A percentile compares a stretch with the other conserved stretches of the same genome.
Evolutionary conservation across 2,888 invertebrate genomes (phyloP).

Genomic region (Bellardia pandia): DNA sequence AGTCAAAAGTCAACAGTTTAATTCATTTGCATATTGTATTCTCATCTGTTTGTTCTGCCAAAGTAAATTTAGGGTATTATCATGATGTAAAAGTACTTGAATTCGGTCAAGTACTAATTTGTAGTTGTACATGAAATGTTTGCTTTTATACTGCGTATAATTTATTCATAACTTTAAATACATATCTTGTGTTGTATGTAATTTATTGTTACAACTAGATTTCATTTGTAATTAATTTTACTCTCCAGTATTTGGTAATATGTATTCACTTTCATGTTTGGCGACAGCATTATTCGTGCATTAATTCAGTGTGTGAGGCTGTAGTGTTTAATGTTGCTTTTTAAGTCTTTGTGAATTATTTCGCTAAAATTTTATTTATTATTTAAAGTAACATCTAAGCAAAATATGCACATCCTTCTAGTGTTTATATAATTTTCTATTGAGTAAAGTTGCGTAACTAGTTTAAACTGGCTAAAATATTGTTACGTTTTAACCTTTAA

Average conservation of each 20-base stretch:
- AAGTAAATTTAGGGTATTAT: neutral
- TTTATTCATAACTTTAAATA: conserved; percentile 31
- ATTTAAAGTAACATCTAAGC: too few species aligned
- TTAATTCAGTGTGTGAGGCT: neutral
- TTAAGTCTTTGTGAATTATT: too few species aligned
- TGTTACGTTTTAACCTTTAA: too few species aligned
- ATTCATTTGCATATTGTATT: conserved; percentile 11
- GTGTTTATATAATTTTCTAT: too few species aligned
- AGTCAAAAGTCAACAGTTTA: conserved; percentile 29
- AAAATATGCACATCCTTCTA: too few species aligned
- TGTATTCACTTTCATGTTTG: neutral
- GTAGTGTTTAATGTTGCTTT: too few species aligned
- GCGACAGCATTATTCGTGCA: neutral
- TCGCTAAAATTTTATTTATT: too few species aligned
- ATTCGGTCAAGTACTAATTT: conserved; percentile 44
- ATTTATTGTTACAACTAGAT: neutral
- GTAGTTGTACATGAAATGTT: conserved; percentile 16
- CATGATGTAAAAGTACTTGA: conserved; percentile 12
- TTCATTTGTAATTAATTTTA: conserved; percentile 17
- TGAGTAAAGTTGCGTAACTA: too few species aligned
- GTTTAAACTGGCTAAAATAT: too few species aligned
- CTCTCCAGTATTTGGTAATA: neutral
- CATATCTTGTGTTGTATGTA: neutral
- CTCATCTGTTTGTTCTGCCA: neutral
- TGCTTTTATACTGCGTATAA: conserved; percentile 8